Evolutionary conservation across 1,140 invertebrate genomes (phyloP).

Genomic region (Drosophila tristis): DNA sequence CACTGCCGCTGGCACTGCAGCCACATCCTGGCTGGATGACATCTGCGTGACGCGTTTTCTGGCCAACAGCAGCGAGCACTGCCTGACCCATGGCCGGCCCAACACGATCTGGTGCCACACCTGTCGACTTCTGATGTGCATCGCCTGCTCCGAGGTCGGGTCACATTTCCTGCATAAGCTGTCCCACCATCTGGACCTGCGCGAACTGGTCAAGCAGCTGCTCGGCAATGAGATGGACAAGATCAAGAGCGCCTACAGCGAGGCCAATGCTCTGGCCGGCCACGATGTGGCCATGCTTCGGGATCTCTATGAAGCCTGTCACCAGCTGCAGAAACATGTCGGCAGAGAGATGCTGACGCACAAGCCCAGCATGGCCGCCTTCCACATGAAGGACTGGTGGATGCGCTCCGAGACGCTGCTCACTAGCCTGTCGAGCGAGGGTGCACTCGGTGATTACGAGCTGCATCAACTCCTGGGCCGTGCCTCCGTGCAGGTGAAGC

Average conservation of each 20-base stretch:
- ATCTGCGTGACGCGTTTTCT: slow-evolving; percentile 31
- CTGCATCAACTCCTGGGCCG: no score
- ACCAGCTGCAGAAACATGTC: slow-evolving; percentile 58
- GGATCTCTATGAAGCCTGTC: slow-evolving; percentile 86
- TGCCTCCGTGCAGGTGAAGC: slow-evolving; percentile 47
- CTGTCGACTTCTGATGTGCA: slow-evolving; percentile 88
- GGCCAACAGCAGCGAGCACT: slow-evolving; percentile 85
- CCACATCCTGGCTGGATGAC: slow-evolving; percentile 15
- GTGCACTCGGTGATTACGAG: no score
- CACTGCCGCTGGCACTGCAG: slow-evolving; percentile 7
- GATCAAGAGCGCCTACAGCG: slow-evolving; percentile 86
- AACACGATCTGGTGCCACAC: slow-evolving; percentile 89
- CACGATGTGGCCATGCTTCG: slow-evolving; percentile 89
- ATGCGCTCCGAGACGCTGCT: slow-evolving; percentile 87
- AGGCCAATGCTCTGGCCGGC: slow-evolving; percentile 88
- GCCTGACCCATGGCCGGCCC: slow-evolving; percentile 90
- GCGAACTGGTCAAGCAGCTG: slow-evolving; percentile 88
- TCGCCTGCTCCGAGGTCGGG: slow-evolving; percentile 87
- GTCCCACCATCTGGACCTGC: slow-evolving; percentile 88
- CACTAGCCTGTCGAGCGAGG: slow-evolving; percentile 80
- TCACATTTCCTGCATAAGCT: slow-evolving; percentile 88
- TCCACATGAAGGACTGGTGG: slow-evolving; percentile 85
- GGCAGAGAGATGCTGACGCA: slow-evolving; percentile 86
- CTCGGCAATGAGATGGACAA: slow-evolving; percentile 85
- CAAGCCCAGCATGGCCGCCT: slow-evolving; percentile 85